Percentiles rank a stretch among this genome's conserved stretches.
phyloP scores from a whole-genome alignment of 2,797 vertebrate genomes.

The Pangasius larnaudii region DNA sequence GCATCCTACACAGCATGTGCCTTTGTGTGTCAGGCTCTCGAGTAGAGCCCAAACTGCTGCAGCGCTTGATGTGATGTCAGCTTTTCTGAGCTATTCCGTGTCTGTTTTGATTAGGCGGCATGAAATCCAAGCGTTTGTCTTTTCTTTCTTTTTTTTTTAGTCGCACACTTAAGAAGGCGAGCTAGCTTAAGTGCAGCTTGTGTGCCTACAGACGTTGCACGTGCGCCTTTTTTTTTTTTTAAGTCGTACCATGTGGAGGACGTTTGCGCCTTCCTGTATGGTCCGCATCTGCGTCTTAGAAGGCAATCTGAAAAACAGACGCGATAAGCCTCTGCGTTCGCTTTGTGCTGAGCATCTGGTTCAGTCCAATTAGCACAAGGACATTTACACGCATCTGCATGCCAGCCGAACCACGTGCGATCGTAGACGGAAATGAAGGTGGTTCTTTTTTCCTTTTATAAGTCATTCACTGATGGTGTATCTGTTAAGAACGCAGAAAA shows the following conservation, averaged over 20 bases:
- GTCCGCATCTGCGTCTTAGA: slow-evolving; percentile 39
- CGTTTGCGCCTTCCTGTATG: slow-evolving; percentile 39
- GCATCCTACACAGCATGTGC: slow-evolving; percentile 70
- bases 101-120: slow-evolving; percentile 78
- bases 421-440: not conserved
- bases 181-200: slow-evolving; percentile 69
- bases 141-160: slow-evolving; percentile 35
- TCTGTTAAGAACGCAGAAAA: not conserved
- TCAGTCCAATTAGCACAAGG: slow-evolving; percentile 41
- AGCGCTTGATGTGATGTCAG: slow-evolving; percentile 72
- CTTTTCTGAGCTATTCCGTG: slow-evolving; percentile 67
- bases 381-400: slow-evolving; percentile 41
- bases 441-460: not conserved
- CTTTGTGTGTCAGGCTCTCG: slow-evolving; percentile 59
- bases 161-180: slow-evolving; percentile 75
- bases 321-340: slow-evolving; percentile 37
- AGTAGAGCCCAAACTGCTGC: slow-evolving; percentile 43
- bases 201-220: slow-evolving; percentile 40
- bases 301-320: slow-evolving; percentile 54
- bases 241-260: slow-evolving; percentile 47
- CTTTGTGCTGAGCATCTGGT: slow-evolving; percentile 15
- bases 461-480: not conserved
- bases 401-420: slow-evolving; percentile 8
- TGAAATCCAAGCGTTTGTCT: slow-evolving; percentile 73
- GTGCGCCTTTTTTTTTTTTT: slow-evolving; percentile 52